Evolutionary conservation across 2,113 vertebrate species (phyloP).

Genomic region (Paradisaea rubra): DNA sequence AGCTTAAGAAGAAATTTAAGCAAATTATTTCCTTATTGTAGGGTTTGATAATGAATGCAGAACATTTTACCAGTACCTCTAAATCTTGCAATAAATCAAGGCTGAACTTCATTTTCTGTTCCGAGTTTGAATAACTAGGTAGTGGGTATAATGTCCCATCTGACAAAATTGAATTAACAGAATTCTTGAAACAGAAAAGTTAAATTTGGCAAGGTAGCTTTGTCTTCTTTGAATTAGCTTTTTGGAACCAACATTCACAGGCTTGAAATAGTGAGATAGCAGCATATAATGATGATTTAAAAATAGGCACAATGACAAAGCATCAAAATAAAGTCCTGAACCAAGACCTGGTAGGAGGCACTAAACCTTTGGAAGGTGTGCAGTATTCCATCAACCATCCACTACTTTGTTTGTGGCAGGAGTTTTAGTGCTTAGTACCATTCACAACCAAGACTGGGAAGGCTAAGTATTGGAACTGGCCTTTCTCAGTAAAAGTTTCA

Average conservation of each 20-base stretch:
- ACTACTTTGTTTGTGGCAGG: neutral
- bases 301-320: neutral
- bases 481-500: constrained; percentile 11
- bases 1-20: neutral
- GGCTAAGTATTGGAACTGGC: neutral
- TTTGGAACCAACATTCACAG: neutral
- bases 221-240: neutral
- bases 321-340: neutral
- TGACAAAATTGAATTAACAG: neutral
- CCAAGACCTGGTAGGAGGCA: neutral
- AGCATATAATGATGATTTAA: neutral
- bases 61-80: neutral
- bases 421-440: neutral
- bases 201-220: neutral
- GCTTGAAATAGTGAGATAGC: neutral
- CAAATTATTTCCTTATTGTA: neutral
- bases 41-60: neutral
- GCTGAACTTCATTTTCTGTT: neutral
- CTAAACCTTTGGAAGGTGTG: neutral
- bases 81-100: neutral
- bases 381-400: neutral
- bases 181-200: neutral
- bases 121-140: neutral
- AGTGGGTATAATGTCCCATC: neutral
- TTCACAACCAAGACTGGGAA: neutral